Conservation (phyloP, 2,888 invertebrate species). For the Arctia plantaginis region DNA sequence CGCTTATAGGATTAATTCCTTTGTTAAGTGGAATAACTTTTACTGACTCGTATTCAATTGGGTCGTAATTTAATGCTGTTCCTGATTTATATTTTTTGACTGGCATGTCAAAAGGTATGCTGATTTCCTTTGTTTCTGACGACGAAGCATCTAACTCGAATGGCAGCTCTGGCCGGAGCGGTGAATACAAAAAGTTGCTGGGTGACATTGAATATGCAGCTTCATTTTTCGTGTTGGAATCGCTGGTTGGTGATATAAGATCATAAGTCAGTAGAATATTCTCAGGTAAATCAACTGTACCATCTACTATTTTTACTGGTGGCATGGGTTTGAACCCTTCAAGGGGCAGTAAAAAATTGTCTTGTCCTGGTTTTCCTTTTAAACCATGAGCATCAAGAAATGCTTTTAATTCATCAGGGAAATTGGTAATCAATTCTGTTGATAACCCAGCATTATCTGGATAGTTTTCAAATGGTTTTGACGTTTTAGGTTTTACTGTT, state of each 20-base stretch:
- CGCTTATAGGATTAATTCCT: conserved; percentile 72
- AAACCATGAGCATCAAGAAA: conserved; percentile 79
- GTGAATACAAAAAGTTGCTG: conserved; percentile 74
- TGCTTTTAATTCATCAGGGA: conserved; percentile 75
- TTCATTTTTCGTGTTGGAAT: conserved; percentile 56
- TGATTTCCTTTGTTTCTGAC: conserved; percentile 70
- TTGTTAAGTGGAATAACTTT: conserved; percentile 79
- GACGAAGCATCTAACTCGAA: conserved; percentile 78
- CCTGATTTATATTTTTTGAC: conserved; percentile 69
- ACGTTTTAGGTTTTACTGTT: conserved; percentile 65
- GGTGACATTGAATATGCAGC: conserved; percentile 55
- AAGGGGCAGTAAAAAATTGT: conserved; percentile 76
- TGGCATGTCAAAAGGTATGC: conserved; percentile 75
- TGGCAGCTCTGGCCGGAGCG: conserved; percentile 72
- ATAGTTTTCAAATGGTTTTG: conserved; percentile 58
- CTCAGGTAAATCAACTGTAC: conserved; percentile 77
- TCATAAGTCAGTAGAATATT: conserved; percentile 79
- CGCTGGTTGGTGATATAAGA: conserved; percentile 66
- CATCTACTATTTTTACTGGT: conserved; percentile 74
- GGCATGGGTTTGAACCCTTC: conserved; percentile 82
- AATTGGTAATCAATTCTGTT: conserved; percentile 63
- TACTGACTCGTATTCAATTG: conserved; percentile 77
- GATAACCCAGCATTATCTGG: conserved; percentile 51
- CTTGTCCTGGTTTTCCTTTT: conserved; percentile 72
- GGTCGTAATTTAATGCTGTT: conserved; percentile 66